These are phyloP conservation scores for Poecilia latipinna DNA, from an alignment of 2,113 vertebrate species.

Conservation along the genomic window DNA sequence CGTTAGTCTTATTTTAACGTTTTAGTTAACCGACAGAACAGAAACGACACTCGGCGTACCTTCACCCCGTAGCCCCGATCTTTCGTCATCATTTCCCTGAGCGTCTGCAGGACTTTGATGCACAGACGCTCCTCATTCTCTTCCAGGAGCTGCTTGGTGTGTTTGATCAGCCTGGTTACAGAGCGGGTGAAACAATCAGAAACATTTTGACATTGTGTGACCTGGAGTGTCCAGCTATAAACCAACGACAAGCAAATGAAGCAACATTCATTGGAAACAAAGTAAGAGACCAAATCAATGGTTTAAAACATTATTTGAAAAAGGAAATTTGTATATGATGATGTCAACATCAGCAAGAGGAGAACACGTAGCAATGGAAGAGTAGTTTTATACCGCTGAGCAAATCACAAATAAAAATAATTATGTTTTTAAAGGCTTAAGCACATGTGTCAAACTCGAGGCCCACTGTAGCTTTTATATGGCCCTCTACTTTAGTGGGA, in stretches of 20 bases:
- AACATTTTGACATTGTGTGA: not conserved
- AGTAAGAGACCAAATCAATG: not conserved
- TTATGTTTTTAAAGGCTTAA: too few species aligned
- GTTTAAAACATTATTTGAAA: too few species aligned
- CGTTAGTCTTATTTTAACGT: conserved; percentile 1
- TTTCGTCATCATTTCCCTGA: conserved; percentile 99
- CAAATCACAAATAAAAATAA: not conserved
- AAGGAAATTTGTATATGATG: not conserved
- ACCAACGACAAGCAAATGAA: not conserved
- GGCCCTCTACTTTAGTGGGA: too few species aligned
- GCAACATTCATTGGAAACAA: not conserved
- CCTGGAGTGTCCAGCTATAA: not conserved
- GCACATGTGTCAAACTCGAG: too few species aligned
- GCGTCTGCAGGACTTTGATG: conserved; percentile 97
- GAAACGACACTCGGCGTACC: conserved; percentile 82
- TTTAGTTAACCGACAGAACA: not conserved
- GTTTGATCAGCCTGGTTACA: conserved; percentile 90
- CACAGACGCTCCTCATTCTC: conserved; percentile 98
- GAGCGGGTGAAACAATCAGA: not conserved
- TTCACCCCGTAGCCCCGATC: conserved; percentile 97
- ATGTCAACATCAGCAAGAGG: too few species aligned
- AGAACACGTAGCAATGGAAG: not conserved
- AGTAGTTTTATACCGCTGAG: not conserved
- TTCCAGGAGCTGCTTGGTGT: conserved; percentile 96
- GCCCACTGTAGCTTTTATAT: too few species aligned